Percentiles rank a stretch among this genome's conserved stretches.
Evolutionary conservation across 2,113 vertebrate genomes (phyloP).

Genomic region (Cichladusa arquata): DNA sequence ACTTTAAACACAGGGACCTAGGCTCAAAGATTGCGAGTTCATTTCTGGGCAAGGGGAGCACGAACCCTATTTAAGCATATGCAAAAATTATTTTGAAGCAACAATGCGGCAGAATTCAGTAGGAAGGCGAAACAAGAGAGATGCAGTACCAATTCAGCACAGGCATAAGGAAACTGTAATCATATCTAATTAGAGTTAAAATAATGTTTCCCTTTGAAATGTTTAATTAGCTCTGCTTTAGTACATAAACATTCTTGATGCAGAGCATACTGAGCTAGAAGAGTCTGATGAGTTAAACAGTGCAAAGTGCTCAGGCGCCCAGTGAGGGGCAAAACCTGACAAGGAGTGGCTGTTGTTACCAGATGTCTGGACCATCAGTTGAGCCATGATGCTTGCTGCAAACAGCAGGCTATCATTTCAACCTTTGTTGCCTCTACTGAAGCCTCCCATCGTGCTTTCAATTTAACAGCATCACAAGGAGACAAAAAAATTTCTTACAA

Average conservation of each 20-base stretch:
- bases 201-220: constrained; percentile 83
- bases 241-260: constrained; percentile 77
- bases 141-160: constrained; percentile 10
- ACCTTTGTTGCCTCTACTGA: constrained; percentile 69
- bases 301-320: constrained; percentile 59
- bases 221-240: constrained; percentile 83
- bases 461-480: constrained; percentile 72
- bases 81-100: constrained; percentile 29
- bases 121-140: constrained; percentile 34
- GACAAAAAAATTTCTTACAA: constrained; percentile 74
- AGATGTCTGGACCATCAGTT: constrained; percentile 72
- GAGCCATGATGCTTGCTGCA: constrained; percentile 68
- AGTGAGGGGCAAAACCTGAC: constrained; percentile 72
- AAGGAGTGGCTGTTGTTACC: constrained; percentile 68
- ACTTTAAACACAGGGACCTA: background rate
- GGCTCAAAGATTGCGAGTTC: background rate
- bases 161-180: constrained; percentile 71
- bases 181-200: constrained; percentile 81
- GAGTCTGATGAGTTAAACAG: constrained; percentile 69
- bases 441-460: constrained; percentile 74
- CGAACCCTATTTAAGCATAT: constrained; percentile 15
- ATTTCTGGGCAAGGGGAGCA: background rate
- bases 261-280: constrained; percentile 52
- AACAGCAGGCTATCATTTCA: constrained; percentile 75
- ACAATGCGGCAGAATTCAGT: constrained; percentile 19